Evolutionary conservation across 1,140 invertebrate genomes (phyloP).

Genomic region (Hyles euphorbiae): DNA sequence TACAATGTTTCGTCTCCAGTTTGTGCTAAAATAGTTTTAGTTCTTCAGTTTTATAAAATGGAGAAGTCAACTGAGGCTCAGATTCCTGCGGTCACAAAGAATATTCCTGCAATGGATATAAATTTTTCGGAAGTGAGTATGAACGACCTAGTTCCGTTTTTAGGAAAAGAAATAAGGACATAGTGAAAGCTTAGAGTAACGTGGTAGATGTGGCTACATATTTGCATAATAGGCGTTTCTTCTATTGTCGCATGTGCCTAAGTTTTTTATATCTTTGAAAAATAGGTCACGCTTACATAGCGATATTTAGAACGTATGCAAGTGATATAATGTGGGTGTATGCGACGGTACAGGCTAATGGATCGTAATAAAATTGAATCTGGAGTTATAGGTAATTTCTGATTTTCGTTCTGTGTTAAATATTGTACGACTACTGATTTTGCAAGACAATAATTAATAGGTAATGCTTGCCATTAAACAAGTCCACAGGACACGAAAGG

Average conservation of each 20-base stretch:
- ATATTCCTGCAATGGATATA: slow-evolving; percentile 51
- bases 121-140: slow-evolving; percentile 58
- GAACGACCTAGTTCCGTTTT: not conserved
- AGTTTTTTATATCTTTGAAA: not conserved
- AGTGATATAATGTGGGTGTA: not conserved
- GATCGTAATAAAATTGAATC: not conserved
- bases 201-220: too few species aligned
- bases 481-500: too few species aligned
- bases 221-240: too few species aligned
- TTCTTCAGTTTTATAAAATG: slow-evolving; percentile 25
- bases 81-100: slow-evolving; percentile 48
- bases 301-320: not conserved
- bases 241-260: too few species aligned
- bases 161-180: too few species aligned
- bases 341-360: not conserved
- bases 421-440: too few species aligned
- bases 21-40: slow-evolving; percentile 27
- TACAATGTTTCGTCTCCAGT: slow-evolving; percentile 30
- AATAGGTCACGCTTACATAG: slow-evolving; percentile 8
- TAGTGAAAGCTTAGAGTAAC: too few species aligned
- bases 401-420: too few species aligned
- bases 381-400: too few species aligned
- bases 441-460: too few species aligned
- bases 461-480: too few species aligned
- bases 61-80: slow-evolving; percentile 31